Evolutionary conservation across 2,113 vertebrate genomes (phyloP).

Genomic region (Illadopsis cleaveri): DNA sequence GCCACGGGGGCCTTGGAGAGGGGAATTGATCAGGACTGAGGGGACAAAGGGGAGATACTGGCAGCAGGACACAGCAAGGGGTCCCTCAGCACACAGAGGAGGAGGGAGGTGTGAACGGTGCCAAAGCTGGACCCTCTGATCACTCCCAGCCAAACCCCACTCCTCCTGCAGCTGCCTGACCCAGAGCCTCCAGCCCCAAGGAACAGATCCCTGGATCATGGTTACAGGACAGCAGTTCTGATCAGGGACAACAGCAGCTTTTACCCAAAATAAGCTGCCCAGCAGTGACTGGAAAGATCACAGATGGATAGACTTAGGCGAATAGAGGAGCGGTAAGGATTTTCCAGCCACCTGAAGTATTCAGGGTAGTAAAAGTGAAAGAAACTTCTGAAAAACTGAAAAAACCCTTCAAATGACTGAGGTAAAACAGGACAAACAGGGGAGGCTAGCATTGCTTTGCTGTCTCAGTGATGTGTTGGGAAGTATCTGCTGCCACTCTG

Average conservation of each 20-base stretch:
- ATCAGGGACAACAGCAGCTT: accelerated
- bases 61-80: not conserved
- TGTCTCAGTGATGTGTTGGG: not conserved
- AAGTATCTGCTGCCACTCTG: not conserved
- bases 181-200: not conserved
- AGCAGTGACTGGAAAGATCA: not conserved
- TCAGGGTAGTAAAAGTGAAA: not conserved
- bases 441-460: not conserved
- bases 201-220: not conserved
- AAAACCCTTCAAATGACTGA: not conserved
- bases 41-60: no score
- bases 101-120: not conserved
- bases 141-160: not conserved
- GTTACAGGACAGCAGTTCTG: not conserved
- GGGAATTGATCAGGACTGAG: not conserved
- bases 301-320: accelerated
- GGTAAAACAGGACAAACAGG: not conserved
- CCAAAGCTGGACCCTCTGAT: not conserved
- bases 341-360: not conserved
- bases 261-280: not conserved
- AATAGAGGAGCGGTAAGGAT: not conserved
- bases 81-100: not conserved
- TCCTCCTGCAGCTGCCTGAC: not conserved
- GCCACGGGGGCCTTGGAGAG: not conserved
- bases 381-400: not conserved